Conservation (phyloP, 2,888 invertebrate genomes). For the Agrotis clavis region DNA sequence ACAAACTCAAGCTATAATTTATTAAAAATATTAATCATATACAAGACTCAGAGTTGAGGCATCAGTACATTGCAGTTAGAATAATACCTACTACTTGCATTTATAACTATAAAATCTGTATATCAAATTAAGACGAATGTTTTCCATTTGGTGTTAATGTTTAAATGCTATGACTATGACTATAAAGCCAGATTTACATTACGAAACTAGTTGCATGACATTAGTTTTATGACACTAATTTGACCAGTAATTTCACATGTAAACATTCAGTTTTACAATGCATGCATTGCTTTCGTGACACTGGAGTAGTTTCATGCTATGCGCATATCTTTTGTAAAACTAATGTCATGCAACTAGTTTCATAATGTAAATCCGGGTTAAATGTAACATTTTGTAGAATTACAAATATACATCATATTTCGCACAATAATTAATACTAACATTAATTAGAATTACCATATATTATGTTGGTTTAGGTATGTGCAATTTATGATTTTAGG, state of each 20-base stretch:
- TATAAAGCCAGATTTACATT: no score
- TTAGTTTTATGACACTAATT: no score
- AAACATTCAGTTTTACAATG: no score
- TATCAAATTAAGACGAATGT: slow-evolving; percentile 50
- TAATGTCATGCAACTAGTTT: no score
- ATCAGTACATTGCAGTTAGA: slow-evolving; percentile 35
- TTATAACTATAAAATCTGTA: slow-evolving; percentile 39
- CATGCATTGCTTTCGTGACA: no score
- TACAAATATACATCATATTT: slow-evolving; percentile 35
- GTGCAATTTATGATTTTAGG: slow-evolving; percentile 37
- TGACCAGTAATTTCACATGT: no score
- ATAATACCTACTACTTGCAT: slow-evolving; percentile 40
- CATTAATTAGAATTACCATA: slow-evolving; percentile 38
- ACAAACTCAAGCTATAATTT: slow-evolving; percentile 27
- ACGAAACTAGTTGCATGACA: no score
- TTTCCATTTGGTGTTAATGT: slow-evolving; percentile 60
- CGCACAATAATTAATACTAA: slow-evolving; percentile 37
- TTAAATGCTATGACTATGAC: slow-evolving; percentile 51
- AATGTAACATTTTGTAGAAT: slow-evolving; percentile 51
- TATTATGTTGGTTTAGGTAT: slow-evolving; percentile 24
- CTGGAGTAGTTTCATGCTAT: no score
- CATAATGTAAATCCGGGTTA: no score
- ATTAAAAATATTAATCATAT: background rate
- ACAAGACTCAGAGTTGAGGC: slow-evolving; percentile 15
- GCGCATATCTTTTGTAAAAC: no score